Evolutionary conservation across 2,113 vertebrate genomes (phyloP).

Genomic region (Cricetomys ansorgei): DNA sequence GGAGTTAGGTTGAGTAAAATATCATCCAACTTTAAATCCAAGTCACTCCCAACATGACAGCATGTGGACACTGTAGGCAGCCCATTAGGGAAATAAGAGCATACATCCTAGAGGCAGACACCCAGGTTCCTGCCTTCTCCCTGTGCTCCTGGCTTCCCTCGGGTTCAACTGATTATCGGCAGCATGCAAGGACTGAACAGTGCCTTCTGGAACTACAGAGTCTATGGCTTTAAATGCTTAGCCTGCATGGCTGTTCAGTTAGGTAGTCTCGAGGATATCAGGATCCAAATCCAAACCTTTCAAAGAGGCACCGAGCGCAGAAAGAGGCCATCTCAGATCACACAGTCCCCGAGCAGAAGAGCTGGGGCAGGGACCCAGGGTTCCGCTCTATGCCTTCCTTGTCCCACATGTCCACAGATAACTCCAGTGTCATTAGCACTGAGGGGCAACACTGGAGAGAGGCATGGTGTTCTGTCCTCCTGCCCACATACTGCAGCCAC

Average conservation of each 20-base stretch:
- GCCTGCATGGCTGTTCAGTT: background rate
- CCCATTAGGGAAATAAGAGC: background rate
- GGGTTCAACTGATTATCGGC: background rate
- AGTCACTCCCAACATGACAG: background rate
- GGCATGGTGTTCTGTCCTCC: background rate
- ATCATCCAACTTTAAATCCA: background rate
- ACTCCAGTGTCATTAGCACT: background rate
- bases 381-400: background rate
- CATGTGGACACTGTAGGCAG: background rate
- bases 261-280: background rate
- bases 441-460: background rate
- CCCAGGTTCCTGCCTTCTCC: background rate
- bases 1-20: background rate
- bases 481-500: background rate
- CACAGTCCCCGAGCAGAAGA: background rate
- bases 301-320: background rate
- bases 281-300: background rate
- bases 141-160: background rate
- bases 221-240: conserved; percentile 5
- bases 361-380: background rate
- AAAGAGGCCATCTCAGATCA: background rate
- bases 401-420: no score
- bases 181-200: background rate
- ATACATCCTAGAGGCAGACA: background rate
- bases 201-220: background rate